Percentiles rank a stretch among this genome's conserved stretches.
phyloP scores from a whole-genome alignment of 1,140 invertebrate genomes.

The Polypedilum pembai region DNA sequence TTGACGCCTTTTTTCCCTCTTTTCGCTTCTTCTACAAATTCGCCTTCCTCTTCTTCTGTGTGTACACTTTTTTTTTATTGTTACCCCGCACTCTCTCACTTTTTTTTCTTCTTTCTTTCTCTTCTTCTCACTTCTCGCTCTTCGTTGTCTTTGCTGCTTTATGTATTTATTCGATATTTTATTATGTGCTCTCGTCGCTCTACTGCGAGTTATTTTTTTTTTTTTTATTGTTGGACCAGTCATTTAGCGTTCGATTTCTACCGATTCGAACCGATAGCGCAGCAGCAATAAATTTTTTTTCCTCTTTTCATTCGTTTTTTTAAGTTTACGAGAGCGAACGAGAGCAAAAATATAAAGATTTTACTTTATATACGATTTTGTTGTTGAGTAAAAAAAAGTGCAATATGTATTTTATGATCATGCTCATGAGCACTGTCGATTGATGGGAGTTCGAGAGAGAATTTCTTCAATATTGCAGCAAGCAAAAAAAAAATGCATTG shows the following conservation, averaged over 20 bases:
- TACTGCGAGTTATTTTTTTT: not conserved
- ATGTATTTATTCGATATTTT: not conserved
- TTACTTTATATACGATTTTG: no score
- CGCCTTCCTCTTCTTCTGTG: not conserved
- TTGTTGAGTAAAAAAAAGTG: not conserved
- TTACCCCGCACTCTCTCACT: not conserved
- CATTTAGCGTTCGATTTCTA: slow-evolving; percentile 20
- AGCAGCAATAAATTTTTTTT: slow-evolving; percentile 26
- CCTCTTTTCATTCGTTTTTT: not conserved
- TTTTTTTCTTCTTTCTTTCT: not conserved
- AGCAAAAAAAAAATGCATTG: no score
- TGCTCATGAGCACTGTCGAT: not conserved
- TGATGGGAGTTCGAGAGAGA: not conserved
- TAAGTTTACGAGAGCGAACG: not conserved
- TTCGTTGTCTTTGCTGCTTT: not conserved
- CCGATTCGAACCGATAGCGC: slow-evolving; percentile 12
- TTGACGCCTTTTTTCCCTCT: slow-evolving; percentile 17
- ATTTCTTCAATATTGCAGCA: not conserved
- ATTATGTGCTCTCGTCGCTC: not conserved
- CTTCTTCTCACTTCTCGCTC: not conserved
- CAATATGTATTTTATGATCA: slow-evolving; percentile 26
- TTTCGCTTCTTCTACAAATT: not conserved
- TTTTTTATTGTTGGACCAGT: slow-evolving; percentile 10
- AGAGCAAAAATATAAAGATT: no score
- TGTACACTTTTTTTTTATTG: not conserved